Base-by-base conservation (phyloP, 2,113 vertebrate species). In the Phalacrocorax pelagicus region DNA sequence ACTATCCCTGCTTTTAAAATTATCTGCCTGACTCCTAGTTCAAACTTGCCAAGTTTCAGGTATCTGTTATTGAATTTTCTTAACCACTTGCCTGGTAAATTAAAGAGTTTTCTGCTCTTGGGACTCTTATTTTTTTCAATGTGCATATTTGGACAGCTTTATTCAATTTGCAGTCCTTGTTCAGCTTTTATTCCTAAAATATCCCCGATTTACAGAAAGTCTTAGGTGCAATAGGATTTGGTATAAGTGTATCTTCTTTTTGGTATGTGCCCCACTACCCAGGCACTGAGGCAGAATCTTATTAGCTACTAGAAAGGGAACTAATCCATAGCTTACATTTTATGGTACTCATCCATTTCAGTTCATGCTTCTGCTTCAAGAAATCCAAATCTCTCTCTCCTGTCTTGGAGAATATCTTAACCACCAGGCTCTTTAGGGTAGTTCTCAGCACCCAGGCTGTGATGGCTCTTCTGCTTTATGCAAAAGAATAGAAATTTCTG, bases 361-460 rank as follows among this genome's bases (percentile, higher is more conserved):
- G 13, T 59, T 90, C 82, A 92, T 0, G 0, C 9, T 32, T 92
- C 47, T 89, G 32, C 36, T 78, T 87, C 47, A 71, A 62, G 38
- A 88, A 86, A 91, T 86, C 8, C 59, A 87, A 91, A 92, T 74
- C 57, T 15, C 20, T 40, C 23, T 49, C 26, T 93, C 51, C 19
- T 51, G 40, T 59, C 75, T 77, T 61, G 44, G 36, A 78, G 55
- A 81, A 30, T 21, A 78, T 67, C 52, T 81, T 77, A 91, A 29
- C 30, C 42, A 66, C 29, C 0, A 0, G 23, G 5, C 9, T 66
- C 55, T 73, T 73, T 5, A 24, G 17, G 16, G 46, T 34, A 52
- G 11, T 51, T 89, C 5, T 86, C 29, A 80, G 27, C 38, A 59
- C 14, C 10, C 29, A 46, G 27, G 18, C 24, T 69, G 22, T 51